Conservation (phyloP, 2,797 vertebrate genomes). For the Microctenopoma stevenorrisi region DNA sequence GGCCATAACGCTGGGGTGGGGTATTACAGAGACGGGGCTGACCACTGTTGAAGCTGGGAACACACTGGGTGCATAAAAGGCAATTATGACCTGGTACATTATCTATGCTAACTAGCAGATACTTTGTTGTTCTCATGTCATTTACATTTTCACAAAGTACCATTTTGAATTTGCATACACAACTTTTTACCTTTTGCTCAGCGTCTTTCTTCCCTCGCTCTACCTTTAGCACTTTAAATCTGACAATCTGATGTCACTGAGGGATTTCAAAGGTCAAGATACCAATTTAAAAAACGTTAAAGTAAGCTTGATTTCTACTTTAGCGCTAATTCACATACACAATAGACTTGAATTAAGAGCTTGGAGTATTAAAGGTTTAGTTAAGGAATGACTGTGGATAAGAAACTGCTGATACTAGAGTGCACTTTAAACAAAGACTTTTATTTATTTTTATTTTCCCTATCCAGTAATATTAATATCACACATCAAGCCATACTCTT, state of each 20-base stretch:
- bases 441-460: constrained; percentile 12
- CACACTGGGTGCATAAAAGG: constrained; percentile 12
- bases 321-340: constrained; percentile 63
- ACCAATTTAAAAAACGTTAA: constrained; percentile 60
- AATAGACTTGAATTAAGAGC: constrained; percentile 59
- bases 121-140: constrained; percentile 1
- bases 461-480: neutral
- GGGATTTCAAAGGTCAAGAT: constrained; percentile 69
- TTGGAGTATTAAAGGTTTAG: constrained; percentile 68
- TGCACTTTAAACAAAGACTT: constrained; percentile 32
- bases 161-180: constrained; percentile 49
- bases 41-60: constrained; percentile 44
- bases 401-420: constrained; percentile 53
- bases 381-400: constrained; percentile 50
- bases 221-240: constrained; percentile 35
- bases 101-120: constrained; percentile 34
- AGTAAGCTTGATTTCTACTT: constrained; percentile 67
- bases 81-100: constrained; percentile 15
- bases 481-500: constrained; percentile 4
- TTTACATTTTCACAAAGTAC: constrained; percentile 24
- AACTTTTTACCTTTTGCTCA: constrained; percentile 34
- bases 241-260: constrained; percentile 61
- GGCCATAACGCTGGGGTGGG: constrained; percentile 38
- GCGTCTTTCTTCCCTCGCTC: constrained; percentile 3
- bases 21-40: constrained; percentile 47